A percentile compares a stretch with the other conserved stretches of the same genome.
Conservation (phyloP, 2,797 vertebrate genomes). For the Schizothorax lantsangensis region DNA sequence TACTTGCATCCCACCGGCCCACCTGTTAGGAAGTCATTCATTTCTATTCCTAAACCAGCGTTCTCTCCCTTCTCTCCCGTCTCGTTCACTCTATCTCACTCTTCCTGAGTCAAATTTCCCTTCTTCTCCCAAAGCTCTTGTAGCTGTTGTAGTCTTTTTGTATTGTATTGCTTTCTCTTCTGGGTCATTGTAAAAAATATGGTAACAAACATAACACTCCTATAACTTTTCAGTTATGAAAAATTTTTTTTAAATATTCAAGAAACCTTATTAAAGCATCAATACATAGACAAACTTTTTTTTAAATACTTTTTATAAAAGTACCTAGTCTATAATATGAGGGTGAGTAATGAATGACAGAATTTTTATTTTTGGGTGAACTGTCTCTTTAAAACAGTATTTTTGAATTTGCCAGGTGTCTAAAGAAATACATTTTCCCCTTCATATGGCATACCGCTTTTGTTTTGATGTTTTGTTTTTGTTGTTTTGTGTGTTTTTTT, state of each 20-base stretch:
- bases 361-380: neutral
- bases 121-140: slow-evolving; percentile 19
- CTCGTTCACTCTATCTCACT: slow-evolving; percentile 40
- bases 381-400: neutral
- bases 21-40: slow-evolving; percentile 78
- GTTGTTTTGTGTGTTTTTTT: neutral
- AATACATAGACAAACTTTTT: neutral
- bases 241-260: neutral
- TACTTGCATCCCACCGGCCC: slow-evolving; percentile 60
- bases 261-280: neutral
- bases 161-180: neutral
- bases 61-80: slow-evolving; percentile 38
- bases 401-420: neutral
- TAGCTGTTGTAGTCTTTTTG: slow-evolving; percentile 13
- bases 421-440: neutral
- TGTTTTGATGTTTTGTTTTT: neutral
- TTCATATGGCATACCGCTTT: neutral
- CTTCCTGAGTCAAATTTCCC: slow-evolving; percentile 21
- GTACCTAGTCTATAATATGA: neutral
- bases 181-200: neutral
- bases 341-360: too few species aligned
- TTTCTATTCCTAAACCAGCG: slow-evolving; percentile 64
- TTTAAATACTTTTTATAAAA: neutral
- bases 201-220: neutral
- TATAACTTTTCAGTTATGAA: neutral